Conservation (phyloP, 2,888 invertebrate genomes). For the Monopis laevigella region DNA sequence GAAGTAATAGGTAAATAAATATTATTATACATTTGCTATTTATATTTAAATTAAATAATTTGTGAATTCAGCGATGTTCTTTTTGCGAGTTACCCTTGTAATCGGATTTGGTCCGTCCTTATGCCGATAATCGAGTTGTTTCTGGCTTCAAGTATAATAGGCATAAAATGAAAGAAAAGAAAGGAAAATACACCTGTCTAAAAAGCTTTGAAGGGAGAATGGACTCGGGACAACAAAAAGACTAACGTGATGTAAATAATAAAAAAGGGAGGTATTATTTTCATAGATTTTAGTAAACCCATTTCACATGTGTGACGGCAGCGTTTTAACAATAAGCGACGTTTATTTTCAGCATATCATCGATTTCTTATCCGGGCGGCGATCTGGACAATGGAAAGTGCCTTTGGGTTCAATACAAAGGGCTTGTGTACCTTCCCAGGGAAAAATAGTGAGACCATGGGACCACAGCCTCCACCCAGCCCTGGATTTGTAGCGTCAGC, state of each 20-base stretch:
- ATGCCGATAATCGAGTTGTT: constrained; percentile 5
- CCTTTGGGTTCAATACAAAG: constrained; percentile 32
- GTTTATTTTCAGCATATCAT: constrained; percentile 37
- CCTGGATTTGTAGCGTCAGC: too few relatives aligned
- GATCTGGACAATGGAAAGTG: constrained; percentile 40
- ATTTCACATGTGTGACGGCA: constrained; percentile 2
- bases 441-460: constrained; percentile 33
- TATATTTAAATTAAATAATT: constrained; percentile 8
- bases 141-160: constrained; percentile 2
- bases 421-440: constrained; percentile 21
- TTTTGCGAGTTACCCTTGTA: constrained; percentile 7
- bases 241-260: constrained; percentile 6
- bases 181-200: constrained; percentile 6
- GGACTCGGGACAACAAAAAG: constrained; percentile 1
- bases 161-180: constrained; percentile 6
- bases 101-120: constrained; percentile 10
- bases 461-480: too few relatives aligned
- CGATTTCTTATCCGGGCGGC: constrained; percentile 36
- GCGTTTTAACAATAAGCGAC: constrained; percentile 3
- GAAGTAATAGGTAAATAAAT: too few relatives aligned
- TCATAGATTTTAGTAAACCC: constrained; percentile 2
- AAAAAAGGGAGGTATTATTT: neutral
- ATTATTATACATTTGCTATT: neutral
- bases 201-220: constrained; percentile 1
- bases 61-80: constrained; percentile 5